Evolutionary conservation across 2,113 vertebrate genomes (phyloP), one percentile per base, ranked within the genome.

Genomic region (Ptyas mucosa): DNA sequence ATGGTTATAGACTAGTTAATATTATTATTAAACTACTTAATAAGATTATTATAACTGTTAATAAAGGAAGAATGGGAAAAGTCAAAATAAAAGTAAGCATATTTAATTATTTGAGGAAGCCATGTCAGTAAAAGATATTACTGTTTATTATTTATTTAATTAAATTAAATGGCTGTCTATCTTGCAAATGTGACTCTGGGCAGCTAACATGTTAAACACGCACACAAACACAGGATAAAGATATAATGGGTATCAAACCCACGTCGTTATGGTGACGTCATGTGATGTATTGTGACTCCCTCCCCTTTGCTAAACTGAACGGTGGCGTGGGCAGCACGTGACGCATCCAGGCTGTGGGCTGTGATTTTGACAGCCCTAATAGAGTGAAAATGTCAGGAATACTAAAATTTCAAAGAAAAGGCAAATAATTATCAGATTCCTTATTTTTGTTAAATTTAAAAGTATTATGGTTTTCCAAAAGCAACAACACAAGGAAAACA

Each of bases 1-100:
- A 96, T 95, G 95, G 93, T 96, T 97, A 93, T 53, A 54, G 90
- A 94, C 93, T 96, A 49, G 93, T 93, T 96, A 96, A 96, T 94
- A 89, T 29, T 23, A 89, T 85, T 94, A 85, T 96, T 94, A 87
- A 94, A 95, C n/a, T 95, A 91, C 55, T 90, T 53, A 89, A 94
- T 61, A 89, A 49, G n/a, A 90, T 61, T 94, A 85, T 96, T 94
- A 85, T 94, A 95, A 34, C 94, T 92, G 54, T 90, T 54, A 88
- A 94, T 90, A 93, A 95, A 94, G 55, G n/a, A 90, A 89, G 57
- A 91, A 23, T 69, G 12, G 89, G 64, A 95, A 86, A 96, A 88
- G 91, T 90, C 75, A 94, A 90, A 94, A 94, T 91, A 93, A 95
- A 90, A 88, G 51, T 93, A 29, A 93, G 75, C 46, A 61, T 89